Conservation (phyloP, 92 coral and sea anemone species). For the Phenganax stokvisi region DNA sequence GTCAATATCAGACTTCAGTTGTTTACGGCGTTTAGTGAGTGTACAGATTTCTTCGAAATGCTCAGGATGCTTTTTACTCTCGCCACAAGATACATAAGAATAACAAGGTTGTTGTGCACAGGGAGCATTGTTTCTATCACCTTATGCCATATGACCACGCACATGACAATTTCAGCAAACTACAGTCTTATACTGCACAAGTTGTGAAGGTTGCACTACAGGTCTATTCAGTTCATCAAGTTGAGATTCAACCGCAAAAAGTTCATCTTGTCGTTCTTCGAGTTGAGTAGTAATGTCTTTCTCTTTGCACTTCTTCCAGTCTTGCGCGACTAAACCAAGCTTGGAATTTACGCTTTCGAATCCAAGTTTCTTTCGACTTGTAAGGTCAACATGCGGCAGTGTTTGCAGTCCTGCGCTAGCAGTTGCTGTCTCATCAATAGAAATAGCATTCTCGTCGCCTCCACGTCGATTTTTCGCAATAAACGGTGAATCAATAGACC, state of each 20-base stretch:
- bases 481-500: background rate
- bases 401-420: background rate
- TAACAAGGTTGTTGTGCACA: background rate
- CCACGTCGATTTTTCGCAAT: background rate
- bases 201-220: background rate
- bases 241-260: background rate
- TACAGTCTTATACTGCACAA: background rate
- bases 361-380: too few species aligned
- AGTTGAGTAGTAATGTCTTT: background rate
- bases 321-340: background rate
- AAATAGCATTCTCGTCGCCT: too few species aligned
- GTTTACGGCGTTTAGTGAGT: slow-evolving; percentile 13
- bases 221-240: background rate
- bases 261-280: background rate
- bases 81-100: background rate
- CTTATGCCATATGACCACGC: background rate
- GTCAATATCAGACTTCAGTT: slow-evolving; percentile 34
- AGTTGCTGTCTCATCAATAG: background rate
- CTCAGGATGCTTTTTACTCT: slow-evolving; percentile 45
- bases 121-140: background rate
- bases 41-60: slow-evolving; percentile 42
- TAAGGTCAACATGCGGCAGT: background rate
- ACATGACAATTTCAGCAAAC: slow-evolving; percentile 7
- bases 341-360: background rate
- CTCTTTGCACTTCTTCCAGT: background rate